phyloP scores from a whole-genome alignment of 2,113 vertebrate genomes.

The Dunckerocampus dactyliophorus region DNA sequence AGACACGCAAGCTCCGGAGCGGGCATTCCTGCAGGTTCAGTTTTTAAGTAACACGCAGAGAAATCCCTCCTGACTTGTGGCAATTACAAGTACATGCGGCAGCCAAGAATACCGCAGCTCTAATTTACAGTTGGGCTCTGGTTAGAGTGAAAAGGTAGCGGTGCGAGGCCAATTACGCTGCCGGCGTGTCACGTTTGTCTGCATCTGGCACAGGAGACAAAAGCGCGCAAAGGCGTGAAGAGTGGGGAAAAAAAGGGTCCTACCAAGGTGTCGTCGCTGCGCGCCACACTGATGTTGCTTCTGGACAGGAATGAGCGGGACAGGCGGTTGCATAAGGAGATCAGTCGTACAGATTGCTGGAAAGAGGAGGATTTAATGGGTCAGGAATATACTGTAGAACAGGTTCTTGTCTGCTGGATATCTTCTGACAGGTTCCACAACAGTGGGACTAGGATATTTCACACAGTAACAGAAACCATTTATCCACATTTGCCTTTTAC shows the following conservation, averaged over 20 bases:
- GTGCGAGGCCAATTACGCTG: conserved; percentile 14
- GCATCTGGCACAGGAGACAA: no score
- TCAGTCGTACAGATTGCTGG: conserved; percentile 97
- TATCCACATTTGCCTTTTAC: no score
- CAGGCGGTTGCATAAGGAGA: conserved; percentile 97
- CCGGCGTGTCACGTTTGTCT: background rate
- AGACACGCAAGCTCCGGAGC: background rate
- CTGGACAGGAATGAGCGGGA: conserved; percentile 97
- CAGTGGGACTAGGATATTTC: no score
- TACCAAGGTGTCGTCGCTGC: conserved; percentile 97
- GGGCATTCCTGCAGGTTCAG: conserved; percentile 2
- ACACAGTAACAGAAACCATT: no score
- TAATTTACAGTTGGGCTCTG: conserved; percentile 11
- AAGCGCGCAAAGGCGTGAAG: no score
- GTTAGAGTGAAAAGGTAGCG: conserved; percentile 1
- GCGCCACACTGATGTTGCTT: conserved; percentile 94
- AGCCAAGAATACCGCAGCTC: conserved; percentile 23
- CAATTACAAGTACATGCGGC: background rate
- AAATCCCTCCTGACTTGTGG: conserved; percentile 26
- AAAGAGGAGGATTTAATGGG: background rate
- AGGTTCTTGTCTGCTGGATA: conserved; percentile 5
- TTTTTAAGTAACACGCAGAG: background rate
- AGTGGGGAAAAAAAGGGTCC: no score
- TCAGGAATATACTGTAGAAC: background rate
- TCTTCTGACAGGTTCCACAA: no score